phyloP scores from a whole-genome alignment of 2,113 vertebrate species.

The Zosterops borbonicus region DNA sequence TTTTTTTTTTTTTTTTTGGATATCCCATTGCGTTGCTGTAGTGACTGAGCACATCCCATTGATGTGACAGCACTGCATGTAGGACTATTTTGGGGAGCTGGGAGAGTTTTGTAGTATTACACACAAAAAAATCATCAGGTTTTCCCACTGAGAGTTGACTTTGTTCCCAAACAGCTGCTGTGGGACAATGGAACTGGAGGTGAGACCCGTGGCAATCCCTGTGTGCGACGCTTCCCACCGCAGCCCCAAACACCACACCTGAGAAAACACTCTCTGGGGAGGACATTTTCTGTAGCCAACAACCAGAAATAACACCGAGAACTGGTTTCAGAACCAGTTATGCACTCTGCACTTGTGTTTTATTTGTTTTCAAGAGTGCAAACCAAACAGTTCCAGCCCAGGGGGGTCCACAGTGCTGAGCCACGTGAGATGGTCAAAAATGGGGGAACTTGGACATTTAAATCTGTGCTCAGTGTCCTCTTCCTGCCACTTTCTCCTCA shows the following conservation, averaged over 20 bases:
- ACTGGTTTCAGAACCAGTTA: neutral
- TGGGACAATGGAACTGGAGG: rapidly evolving
- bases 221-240: rapidly evolving
- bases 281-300: neutral
- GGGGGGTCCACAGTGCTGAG: neutral
- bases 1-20: too few relatives aligned
- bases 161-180: neutral
- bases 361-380: neutral
- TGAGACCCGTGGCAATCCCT: neutral
- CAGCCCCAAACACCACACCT: neutral
- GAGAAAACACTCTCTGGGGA: neutral
- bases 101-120: neutral
- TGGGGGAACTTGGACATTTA: neutral
- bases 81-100: neutral
- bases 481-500: neutral
- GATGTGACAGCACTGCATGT: neutral
- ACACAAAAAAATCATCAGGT: neutral
- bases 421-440: neutral
- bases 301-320: constrained; percentile 18
- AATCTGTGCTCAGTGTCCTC: neutral
- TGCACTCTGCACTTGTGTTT: neutral
- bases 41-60: neutral
- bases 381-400: neutral
- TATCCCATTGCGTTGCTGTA: too few relatives aligned
- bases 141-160: neutral